Percentiles rank a stretch among this genome's conserved stretches.
Evolutionary conservation across 2,797 vertebrate species (phyloP).

Genomic region (Helarctos malayanus): DNA sequence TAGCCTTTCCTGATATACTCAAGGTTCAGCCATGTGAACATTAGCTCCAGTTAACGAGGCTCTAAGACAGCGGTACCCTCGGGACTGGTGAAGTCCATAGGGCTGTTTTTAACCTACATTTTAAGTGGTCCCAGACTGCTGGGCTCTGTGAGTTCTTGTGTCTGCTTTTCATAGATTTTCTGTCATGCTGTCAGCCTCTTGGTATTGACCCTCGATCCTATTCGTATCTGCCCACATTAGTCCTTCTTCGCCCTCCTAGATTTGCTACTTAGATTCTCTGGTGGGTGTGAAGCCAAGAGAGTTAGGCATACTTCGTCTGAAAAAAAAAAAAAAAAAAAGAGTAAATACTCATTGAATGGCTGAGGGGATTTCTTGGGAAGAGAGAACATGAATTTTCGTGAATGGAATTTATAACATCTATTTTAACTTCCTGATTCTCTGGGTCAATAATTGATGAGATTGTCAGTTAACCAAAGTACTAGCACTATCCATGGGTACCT

Average conservation of each 20-base stretch:
- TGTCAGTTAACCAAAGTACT: neutral
- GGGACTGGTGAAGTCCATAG: neutral
- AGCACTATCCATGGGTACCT: neutral
- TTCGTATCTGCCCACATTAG: constrained; percentile 16
- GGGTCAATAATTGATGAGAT: neutral
- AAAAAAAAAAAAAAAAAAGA: neutral
- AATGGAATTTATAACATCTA: constrained; percentile 22
- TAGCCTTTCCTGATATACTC: constrained; percentile 56
- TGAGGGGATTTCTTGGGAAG: neutral
- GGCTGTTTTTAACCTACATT: constrained; percentile 73
- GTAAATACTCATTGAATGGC: neutral
- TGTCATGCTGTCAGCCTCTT: constrained; percentile 53
- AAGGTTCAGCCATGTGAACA: constrained; percentile 7
- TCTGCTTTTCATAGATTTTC: constrained; percentile 77
- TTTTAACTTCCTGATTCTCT: constrained; percentile 42
- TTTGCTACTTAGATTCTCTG: constrained; percentile 49
- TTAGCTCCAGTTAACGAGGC: constrained; percentile 69
- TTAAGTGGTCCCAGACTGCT: constrained; percentile 59
- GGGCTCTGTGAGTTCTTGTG: constrained; percentile 61
- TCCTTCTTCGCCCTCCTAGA: constrained; percentile 7
- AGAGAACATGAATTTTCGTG: constrained; percentile 2
- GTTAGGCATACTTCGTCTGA: neutral
- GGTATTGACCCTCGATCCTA: neutral
- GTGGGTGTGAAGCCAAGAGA: neutral
- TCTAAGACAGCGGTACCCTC: constrained; percentile 40